Conservation (phyloP, 2,113 vertebrate species). For the Raja brachyura region DNA sequence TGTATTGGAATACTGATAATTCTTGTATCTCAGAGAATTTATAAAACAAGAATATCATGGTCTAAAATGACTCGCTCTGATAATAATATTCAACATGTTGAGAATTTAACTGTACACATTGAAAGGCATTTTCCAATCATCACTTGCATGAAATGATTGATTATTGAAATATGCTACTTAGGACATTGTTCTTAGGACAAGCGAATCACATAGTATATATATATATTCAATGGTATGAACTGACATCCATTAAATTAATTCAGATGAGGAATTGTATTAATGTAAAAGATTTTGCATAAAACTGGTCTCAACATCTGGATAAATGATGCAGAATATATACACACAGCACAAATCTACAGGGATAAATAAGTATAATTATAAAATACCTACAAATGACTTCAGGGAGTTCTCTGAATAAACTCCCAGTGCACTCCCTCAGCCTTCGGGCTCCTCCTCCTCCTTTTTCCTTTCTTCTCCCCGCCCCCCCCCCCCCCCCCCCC, state of each 20-base stretch:
- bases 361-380: not conserved
- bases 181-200: not conserved
- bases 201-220: not conserved
- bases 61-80: not conserved
- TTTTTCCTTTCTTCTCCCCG: too few relatives aligned
- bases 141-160: not conserved
- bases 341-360: not conserved
- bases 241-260: not conserved
- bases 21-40: not conserved
- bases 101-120: not conserved
- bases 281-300: not conserved
- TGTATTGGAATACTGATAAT: not conserved
- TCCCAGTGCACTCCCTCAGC: too few relatives aligned
- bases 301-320: not conserved
- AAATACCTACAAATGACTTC: not conserved
- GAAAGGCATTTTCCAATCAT: not conserved
- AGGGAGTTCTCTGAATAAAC: not conserved
- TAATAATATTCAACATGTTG: constrained; percentile 17
- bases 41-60: not conserved
- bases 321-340: not conserved
- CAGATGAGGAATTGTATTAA: not conserved
- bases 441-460: too few relatives aligned
- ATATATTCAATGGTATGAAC: not conserved
- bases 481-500: too few relatives aligned
- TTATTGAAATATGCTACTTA: constrained; percentile 10